These are phyloP conservation scores for Hemichromis elongatus DNA, from an alignment of 2,113 vertebrate species.

Conservation along the genomic window DNA sequence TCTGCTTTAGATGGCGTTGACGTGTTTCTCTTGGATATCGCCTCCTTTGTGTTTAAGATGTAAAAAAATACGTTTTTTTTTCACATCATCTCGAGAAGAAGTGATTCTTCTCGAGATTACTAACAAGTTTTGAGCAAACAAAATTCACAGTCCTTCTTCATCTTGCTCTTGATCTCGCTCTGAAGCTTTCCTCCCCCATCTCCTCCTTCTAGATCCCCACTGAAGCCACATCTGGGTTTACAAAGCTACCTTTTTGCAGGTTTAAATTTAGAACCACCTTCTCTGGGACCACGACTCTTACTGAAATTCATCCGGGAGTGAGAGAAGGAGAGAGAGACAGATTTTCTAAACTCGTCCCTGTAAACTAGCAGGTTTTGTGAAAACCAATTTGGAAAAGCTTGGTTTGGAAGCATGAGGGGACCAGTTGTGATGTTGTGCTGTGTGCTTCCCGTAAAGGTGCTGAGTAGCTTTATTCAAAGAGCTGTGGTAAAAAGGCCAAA, in stretches of 20 bases:
- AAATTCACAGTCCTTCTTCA: not conserved
- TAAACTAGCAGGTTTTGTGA: slow-evolving; percentile 58
- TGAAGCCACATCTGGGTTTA: slow-evolving; percentile 48
- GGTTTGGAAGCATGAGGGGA: slow-evolving; percentile 49
- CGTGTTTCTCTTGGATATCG: not conserved
- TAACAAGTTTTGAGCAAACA: not conserved
- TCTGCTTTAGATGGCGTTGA: not conserved
- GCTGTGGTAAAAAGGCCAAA: slow-evolving; percentile 59
- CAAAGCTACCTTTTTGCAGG: slow-evolving; percentile 75
- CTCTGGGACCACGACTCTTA: slow-evolving; percentile 38
- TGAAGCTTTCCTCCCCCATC: not conserved
- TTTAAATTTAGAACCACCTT: slow-evolving; percentile 76
- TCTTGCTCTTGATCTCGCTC: not conserved
- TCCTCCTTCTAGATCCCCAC: not conserved
- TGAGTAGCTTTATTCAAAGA: slow-evolving; percentile 74
- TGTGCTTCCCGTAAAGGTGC: slow-evolving; percentile 66
- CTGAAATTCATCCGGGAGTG: slow-evolving; percentile 30
- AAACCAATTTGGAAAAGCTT: slow-evolving; percentile 57
- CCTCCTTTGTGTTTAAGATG: not conserved
- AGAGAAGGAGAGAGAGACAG: slow-evolving; percentile 21
- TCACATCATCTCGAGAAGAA: not conserved
- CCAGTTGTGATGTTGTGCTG: slow-evolving; percentile 54
- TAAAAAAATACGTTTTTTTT: fast-evolving
- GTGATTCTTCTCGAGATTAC: not conserved
- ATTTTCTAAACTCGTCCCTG: slow-evolving; percentile 24